Base-by-base conservation (phyloP, 1,140 invertebrate genomes). In the Trialeurodes vaporariorum region DNA sequence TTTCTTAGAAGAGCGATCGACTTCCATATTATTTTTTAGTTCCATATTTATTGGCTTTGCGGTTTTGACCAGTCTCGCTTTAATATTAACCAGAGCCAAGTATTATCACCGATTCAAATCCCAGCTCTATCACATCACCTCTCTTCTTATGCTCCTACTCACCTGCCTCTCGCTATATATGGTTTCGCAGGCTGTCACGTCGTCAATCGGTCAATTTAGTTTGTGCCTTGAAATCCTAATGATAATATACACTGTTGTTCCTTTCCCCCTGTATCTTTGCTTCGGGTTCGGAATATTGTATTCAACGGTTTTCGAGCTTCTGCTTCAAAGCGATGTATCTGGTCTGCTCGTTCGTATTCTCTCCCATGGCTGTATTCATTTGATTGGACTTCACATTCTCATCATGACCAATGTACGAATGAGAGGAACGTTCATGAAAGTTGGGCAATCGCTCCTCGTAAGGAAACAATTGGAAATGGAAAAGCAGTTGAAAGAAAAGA, bases 381-480 rank as follows among this genome's bases (percentile, higher is more conserved):
- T 96, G 59, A 92, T 98, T 67, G 94, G 94, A 27, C 81, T 96
- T 63, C 94, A 96, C 81, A 92, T 96, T 73, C 86, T 94, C 71
- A 85, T 97, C 70, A 95, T 96, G 90, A 94, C 90, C 27, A 86
- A 91, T 76, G 91, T 93, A 1, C 84, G 94, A 69, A 93, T 93
- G 86, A 83, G 93, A 23, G 94, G 93, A 66, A 97, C 94, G 5
- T 98, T 98, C 80, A 93, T 96, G 87, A 96, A 96, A 81, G 92
- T 98, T 61, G 93, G 94, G 0, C 93, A 97, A 76, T 95, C 93
- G 68, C 76, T 94, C 21, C 77, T 94, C 65, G 93, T 95, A 1
- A 80, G 92, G 25, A 83, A 88, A 61, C 93, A 97, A 73, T 78
- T 98, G 27, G 91, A 96, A 78, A 86, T 92, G 80, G 95, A 98